Base-by-base conservation (phyloP, 2,888 invertebrate species). In the Sinodicranocentrus sp. region DNA sequence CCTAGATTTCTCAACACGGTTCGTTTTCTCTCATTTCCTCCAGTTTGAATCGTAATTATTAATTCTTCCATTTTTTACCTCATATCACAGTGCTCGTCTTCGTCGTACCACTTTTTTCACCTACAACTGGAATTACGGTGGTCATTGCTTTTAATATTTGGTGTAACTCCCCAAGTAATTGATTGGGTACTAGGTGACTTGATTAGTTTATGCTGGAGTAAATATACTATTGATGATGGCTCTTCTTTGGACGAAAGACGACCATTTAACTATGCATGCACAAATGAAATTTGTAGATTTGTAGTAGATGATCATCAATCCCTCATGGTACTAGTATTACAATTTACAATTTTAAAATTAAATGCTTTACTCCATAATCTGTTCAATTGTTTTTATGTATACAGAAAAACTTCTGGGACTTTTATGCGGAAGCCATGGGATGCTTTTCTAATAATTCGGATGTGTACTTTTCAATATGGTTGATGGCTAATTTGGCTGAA, bases 271-370 rank as follows among this genome's bases (percentile, higher is more conserved):
- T 94, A 94, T 82, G 91, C 91, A 15, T 94, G 94, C 86, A 90
- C 91, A 2, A 92, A 92, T 89, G 93, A 93, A 89, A 88, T 92
- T 48, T 94, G 94, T 93, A 89, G 92, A n/a, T n/a, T n/a, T n/a
- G n/a, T n/a, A n/a, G 87, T 91, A 1, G 91, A 92, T 80, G 90
- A 90, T 68, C 89, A 87, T 1, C 76, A 84, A 54, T 82, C 86
- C 3, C 33, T 70, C 26, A 65, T 65, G 65, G 88, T 88, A 83
- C n/a, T n/a, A n/a, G n/a, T n/a, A n/a, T n/a, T n/a, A n/a, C n/a
- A n/a, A n/a, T n/a, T n/a, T n/a, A n/a, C n/a, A n/a, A n/a, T n/a
- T n/a, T n/a, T n/a, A n/a, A n/a, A n/a, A n/a, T n/a, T n/a, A n/a
- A n/a, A n/a, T n/a, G n/a, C n/a, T n/a, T n/a, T n/a, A n/a, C n/a